phyloP scores from a whole-genome alignment of 2,888 invertebrate species.

The Hermodice carunculata region DNA sequence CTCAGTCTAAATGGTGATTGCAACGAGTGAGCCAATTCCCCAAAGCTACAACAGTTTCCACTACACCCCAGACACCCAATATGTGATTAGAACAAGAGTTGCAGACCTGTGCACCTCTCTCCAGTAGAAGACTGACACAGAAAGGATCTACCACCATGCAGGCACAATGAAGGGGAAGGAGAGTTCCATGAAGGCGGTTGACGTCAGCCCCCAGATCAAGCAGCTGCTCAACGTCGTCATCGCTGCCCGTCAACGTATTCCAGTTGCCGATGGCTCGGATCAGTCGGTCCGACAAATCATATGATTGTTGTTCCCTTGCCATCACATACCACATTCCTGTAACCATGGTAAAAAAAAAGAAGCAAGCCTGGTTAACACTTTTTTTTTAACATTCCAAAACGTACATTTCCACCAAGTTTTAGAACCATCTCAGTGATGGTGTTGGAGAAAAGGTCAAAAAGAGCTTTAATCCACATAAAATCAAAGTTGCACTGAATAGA shows the following conservation, averaged over 20 bases:
- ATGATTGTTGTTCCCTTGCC: constrained; percentile 60
- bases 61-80: no score
- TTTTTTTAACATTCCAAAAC: no score
- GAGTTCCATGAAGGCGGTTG: constrained; percentile 64
- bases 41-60: no score
- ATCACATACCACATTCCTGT: constrained; percentile 69
- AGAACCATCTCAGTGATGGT: no score
- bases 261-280: constrained; percentile 64
- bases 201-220: constrained; percentile 65
- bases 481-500: no score
- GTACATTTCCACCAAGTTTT: no score
- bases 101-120: constrained; percentile 62
- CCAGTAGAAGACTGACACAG: constrained; percentile 53
- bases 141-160: constrained; percentile 65
- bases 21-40: no score
- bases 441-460: no score
- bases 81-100: background rate
- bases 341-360: no score
- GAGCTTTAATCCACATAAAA: no score
- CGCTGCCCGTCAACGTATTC: constrained; percentile 44
- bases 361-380: no score
- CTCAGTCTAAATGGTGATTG: no score
- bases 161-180: constrained; percentile 67
- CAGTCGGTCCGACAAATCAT: constrained; percentile 63
- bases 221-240: constrained; percentile 59